A percentile compares a stretch with the other conserved stretches of the same genome.
Conservation (phyloP, 2,797 vertebrate genomes). For the Taeniopygia guttata region DNA sequence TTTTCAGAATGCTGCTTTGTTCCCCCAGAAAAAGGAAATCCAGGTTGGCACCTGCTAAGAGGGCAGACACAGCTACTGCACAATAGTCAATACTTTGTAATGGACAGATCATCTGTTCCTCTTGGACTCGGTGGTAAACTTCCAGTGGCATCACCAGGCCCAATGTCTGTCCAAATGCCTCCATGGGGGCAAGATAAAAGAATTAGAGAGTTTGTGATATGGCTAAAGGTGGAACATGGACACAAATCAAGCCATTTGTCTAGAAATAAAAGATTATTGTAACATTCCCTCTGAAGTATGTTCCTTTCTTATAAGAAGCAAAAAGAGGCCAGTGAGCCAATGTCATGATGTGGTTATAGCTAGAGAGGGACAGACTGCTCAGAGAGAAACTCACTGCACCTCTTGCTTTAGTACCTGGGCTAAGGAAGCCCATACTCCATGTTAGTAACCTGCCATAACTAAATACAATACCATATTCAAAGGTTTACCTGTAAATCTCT, state of each 20-base stretch:
- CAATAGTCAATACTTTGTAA: background rate
- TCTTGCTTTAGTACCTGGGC: background rate
- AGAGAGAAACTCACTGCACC: background rate
- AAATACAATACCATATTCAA: background rate
- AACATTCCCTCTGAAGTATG: background rate
- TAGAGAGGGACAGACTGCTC: background rate
- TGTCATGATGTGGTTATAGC: background rate
- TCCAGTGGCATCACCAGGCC: background rate
- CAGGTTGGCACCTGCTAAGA: background rate
- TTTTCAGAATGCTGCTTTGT: background rate
- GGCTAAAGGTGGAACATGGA: background rate
- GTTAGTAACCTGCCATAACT: background rate
- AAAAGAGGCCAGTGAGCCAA: background rate
- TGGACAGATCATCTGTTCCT: background rate
- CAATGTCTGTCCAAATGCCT: background rate
- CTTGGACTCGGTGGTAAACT: background rate
- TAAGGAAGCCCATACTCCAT: background rate
- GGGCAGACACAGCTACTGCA: background rate
- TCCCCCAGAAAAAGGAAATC: background rate
- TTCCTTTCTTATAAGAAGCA: background rate
- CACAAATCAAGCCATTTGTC: background rate
- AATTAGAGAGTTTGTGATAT: background rate
- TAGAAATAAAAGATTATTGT: background rate
- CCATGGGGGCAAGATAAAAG: accelerated
- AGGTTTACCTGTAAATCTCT: background rate